phyloP scores from a whole-genome alignment of 2,113 vertebrate species.

The Herpetotheres cachinnans region DNA sequence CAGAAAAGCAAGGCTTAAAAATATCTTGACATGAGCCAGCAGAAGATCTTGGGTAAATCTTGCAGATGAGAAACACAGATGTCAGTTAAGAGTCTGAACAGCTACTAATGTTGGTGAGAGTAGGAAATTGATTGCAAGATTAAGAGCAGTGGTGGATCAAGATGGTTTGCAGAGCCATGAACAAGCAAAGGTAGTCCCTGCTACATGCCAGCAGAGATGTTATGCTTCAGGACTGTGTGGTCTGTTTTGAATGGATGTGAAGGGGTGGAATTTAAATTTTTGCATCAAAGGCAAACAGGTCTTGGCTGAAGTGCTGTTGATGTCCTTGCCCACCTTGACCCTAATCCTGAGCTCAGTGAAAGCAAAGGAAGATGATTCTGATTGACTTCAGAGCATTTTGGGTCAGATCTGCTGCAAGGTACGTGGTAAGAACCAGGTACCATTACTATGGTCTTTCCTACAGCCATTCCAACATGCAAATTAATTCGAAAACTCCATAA shows the following conservation, averaged over 20 bases:
- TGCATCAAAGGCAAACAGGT: not conserved
- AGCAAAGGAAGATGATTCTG: not conserved
- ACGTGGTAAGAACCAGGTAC: not conserved
- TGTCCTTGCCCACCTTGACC: not conserved
- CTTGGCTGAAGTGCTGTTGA: not conserved
- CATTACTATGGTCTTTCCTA: not conserved
- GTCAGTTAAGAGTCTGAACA: not conserved
- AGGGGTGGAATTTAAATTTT: not conserved
- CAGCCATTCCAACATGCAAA: not conserved
- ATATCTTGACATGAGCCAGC: not conserved
- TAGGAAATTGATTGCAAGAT: not conserved
- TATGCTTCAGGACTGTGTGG: not conserved
- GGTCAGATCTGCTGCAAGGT: not conserved
- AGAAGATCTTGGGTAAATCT: not conserved
- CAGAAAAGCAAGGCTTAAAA: not conserved
- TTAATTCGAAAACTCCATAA: not conserved
- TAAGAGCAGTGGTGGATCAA: not conserved
- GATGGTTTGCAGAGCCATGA: not conserved
- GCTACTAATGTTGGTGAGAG: not conserved
- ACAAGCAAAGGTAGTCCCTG: not conserved
- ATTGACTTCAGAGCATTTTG: not conserved
- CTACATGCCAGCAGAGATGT: not conserved
- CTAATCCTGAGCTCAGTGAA: not conserved
- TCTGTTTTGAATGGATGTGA: not conserved
- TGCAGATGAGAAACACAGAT: not conserved